A percentile compares a stretch with the other conserved stretches of the same genome.
These are phyloP conservation scores for Aurelia sp. DNA, from an alignment of 30 jellyfish, hydroid and myxozoan genomes.

Conservation along the genomic window DNA sequence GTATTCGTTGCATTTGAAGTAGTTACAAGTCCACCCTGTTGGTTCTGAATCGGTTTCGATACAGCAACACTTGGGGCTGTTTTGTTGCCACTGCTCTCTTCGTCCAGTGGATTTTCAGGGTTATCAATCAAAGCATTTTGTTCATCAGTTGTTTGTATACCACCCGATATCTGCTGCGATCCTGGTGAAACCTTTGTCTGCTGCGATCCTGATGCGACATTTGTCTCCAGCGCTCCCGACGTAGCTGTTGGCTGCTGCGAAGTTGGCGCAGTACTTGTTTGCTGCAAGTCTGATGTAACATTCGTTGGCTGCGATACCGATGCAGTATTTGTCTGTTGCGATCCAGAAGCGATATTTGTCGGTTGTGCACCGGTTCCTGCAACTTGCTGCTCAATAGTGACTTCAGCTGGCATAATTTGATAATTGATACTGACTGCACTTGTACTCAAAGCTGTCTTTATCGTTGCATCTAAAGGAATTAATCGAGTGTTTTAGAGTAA, in stretches of 20 bases:
- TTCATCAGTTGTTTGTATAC: conserved; percentile 23
- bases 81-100: conserved; percentile 12
- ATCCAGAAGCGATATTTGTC: neutral
- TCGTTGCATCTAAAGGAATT: conserved; percentile 16
- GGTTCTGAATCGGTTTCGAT: neutral
- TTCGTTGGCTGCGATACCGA: neutral
- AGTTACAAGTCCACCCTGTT: neutral
- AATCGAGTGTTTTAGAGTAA: neutral
- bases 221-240: neutral
- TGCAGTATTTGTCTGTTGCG: neutral
- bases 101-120: conserved; percentile 54
- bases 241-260: too few relatives aligned
- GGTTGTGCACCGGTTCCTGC: conserved; percentile 17
- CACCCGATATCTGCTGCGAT: neutral
- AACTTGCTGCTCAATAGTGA: conserved; percentile 18
- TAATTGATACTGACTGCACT: conserved; percentile 48
- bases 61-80: neutral
- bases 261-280: too few relatives aligned
- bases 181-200: neutral
- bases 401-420: conserved; percentile 42
- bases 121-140: conserved; percentile 36
- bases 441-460: conserved; percentile 34
- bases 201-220: conserved; percentile 3
- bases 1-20: conserved; percentile 1
- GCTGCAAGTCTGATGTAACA: neutral